Evolutionary conservation across 2,113 vertebrate genomes (phyloP), one percentile per base, ranked within the genome.

Genomic region (Peucedramus taeniatus): DNA sequence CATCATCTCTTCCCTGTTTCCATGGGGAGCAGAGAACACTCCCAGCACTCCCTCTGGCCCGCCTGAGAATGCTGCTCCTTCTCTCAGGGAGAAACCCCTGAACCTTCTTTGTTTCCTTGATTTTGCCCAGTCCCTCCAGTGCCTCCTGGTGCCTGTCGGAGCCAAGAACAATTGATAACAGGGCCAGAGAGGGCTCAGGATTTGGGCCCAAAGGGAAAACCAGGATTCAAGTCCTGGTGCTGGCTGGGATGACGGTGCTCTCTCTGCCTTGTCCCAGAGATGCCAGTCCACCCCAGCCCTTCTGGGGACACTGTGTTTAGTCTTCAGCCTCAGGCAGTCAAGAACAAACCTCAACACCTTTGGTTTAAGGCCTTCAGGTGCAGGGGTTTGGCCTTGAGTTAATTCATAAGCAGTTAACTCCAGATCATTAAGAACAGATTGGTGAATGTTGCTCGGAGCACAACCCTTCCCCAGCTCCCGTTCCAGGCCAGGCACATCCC

Each of bases 141-240:
- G 59, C 33, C 23, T 39, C 40, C 22, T 7, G 1, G 1, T 37
- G 39, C 23, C 22, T 6, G 57, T 21, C n/a, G n/a, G n/a, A n/a
- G n/a, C n/a, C n/a, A n/a, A n/a, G n/a, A n/a, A n/a, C n/a, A n/a
- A n/a, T n/a, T n/a, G n/a, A n/a, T n/a, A n/a, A n/a, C 12, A 1
- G 0, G 1, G 44, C 18, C 4, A 13, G 37, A 10, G 37, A 39
- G 27, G 33, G 22, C 37, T 12, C 28, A 7, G 51, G 42, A 2
- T 30, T 10, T 14, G 63, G 61, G 11, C 7, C 1, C 37, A 10
- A 20, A 49, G 60, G 27, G 42, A 49, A 11, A 26, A 2, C 18
- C 12, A 30, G 23, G 24, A 53, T 27, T 4, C 17, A 18, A 39
- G 24, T 35, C 24, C 69, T 1, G 0, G 13, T 4, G 6, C 8